A percentile compares a stretch with the other conserved stretches of the same genome.
These are phyloP conservation scores for Eupelmus urozonus DNA, from an alignment of 2,888 invertebrate species.

Conservation along the genomic window DNA sequence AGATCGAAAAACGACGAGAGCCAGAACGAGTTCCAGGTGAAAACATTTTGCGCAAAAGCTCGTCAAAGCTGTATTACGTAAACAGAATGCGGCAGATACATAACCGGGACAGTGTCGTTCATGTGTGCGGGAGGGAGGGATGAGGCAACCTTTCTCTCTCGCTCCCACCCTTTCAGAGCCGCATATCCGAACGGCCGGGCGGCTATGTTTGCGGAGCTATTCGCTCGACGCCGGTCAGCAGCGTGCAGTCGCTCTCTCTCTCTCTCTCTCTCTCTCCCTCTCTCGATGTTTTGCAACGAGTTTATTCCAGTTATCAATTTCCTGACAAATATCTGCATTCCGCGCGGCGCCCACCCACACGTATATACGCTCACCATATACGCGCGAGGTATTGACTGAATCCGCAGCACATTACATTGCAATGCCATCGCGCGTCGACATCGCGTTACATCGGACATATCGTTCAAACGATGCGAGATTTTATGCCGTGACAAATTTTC, in stretches of 20 bases:
- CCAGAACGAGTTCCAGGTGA: slow-evolving; percentile 45
- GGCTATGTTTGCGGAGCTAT: slow-evolving; percentile 42
- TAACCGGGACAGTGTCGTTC: slow-evolving; percentile 46
- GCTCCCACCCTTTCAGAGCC: not conserved
- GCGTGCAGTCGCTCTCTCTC: too few species aligned
- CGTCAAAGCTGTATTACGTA: slow-evolving; percentile 58
- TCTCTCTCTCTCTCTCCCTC: too few species aligned
- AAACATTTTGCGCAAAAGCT: slow-evolving; percentile 58
- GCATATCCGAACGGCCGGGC: slow-evolving; percentile 12
- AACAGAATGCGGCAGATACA: slow-evolving; percentile 58
- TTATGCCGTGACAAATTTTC: slow-evolving; percentile 57
- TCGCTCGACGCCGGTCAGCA: slow-evolving; percentile 19
- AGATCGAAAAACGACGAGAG: slow-evolving; percentile 51
- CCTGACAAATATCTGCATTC: slow-evolving; percentile 76
- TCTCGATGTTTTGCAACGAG: too few species aligned
- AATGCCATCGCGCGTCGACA: slow-evolving; percentile 55
- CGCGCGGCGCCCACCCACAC: slow-evolving; percentile 58
- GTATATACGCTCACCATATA: not conserved
- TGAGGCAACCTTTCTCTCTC: not conserved
- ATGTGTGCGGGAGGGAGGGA: slow-evolving; percentile 16
- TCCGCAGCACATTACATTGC: slow-evolving; percentile 64
- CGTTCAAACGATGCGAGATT: slow-evolving; percentile 57
- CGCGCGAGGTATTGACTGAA: slow-evolving; percentile 64
- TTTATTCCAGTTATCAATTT: slow-evolving; percentile 77
- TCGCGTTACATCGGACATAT: slow-evolving; percentile 56